A percentile compares a stretch with the other conserved stretches of the same genome.
These are phyloP conservation scores for Heptranchias perlo DNA, from an alignment of 2,113 vertebrate species.

Conservation along the genomic window DNA sequence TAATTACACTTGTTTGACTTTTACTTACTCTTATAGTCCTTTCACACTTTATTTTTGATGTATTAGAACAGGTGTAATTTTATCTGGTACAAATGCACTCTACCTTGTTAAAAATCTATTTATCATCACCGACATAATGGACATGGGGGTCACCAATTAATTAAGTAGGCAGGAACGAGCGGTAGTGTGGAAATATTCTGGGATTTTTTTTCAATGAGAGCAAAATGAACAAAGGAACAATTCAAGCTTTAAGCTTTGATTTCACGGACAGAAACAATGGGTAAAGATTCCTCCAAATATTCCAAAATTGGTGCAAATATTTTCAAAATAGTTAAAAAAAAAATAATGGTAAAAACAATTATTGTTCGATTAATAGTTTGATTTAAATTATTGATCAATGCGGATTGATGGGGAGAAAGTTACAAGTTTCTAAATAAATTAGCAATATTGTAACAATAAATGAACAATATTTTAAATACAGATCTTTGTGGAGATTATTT, in stretches of 20 bases:
- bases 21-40: neutral
- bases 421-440: neutral
- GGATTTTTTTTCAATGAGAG: neutral
- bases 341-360: neutral
- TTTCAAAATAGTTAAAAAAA: neutral
- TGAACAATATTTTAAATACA: neutral
- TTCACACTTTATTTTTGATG: neutral
- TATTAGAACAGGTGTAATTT: neutral
- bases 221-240: slow-evolving; percentile 19
- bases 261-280: neutral
- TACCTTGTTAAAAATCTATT: neutral
- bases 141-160: neutral
- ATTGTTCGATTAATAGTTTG: neutral
- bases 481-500: neutral
- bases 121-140: neutral
- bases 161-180: no score
- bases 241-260: neutral
- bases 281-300: neutral
- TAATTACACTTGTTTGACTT: neutral
- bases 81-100: neutral
- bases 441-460: neutral
- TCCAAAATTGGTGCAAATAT: neutral
- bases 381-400: neutral
- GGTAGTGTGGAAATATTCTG: neutral
- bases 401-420: neutral